Conservation (phyloP, 2,113 vertebrate species). For the Turdus rufiventris region DNA sequence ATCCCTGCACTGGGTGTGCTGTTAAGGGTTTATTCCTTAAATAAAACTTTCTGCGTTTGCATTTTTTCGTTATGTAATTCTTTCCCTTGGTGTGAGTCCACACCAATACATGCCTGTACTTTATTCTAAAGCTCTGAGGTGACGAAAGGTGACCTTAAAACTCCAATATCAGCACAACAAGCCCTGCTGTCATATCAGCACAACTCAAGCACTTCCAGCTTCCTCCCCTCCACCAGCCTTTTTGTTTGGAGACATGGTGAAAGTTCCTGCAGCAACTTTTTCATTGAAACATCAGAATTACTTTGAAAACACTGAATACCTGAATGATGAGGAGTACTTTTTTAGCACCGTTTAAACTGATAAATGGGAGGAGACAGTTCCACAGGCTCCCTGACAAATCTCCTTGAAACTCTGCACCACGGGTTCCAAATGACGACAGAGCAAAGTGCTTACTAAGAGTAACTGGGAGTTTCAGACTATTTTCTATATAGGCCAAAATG, state of each 20-base stretch:
- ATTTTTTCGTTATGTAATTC: neutral
- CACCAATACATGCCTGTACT: neutral
- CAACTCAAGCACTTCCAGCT: neutral
- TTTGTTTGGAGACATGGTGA: neutral
- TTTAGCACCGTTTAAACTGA: neutral
- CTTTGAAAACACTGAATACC: neutral
- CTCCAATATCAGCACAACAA: neutral
- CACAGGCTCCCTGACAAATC: neutral
- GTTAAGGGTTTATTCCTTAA: neutral
- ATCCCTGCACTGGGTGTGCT: neutral
- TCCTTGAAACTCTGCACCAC: neutral
- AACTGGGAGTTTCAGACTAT: neutral
- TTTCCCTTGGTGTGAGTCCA: neutral
- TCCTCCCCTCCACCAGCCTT: neutral
- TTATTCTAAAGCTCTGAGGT: neutral
- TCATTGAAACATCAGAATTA: neutral
- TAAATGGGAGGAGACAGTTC: neutral
- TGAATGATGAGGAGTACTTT: neutral
- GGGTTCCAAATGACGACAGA: neutral
- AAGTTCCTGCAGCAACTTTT: neutral
- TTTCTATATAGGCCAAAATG: neutral
- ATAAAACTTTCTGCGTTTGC: neutral
- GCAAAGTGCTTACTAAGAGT: neutral
- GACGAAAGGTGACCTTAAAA: neutral
- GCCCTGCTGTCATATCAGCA: neutral